Evolutionary conservation across 2,797 vertebrate species (phyloP), one percentile per base, ranked within the genome.

Genomic region (Antennarius maculatus): DNA sequence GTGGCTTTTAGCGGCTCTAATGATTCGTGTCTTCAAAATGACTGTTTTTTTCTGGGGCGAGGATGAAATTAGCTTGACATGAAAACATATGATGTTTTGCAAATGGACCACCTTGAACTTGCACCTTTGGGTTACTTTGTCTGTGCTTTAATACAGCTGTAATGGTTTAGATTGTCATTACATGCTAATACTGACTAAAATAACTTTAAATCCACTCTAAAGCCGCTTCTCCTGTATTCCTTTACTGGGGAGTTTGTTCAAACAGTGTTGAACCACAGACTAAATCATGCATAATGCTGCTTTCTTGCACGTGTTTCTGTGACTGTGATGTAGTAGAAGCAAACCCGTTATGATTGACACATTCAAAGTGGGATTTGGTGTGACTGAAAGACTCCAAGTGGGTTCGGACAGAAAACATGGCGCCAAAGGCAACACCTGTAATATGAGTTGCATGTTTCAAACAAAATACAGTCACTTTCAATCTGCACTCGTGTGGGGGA

Each of bases 401-500:
- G 42, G 61, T 73, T 77, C 53, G 45, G 58, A 79, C 69, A 48
- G 66, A 57, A 65, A 69, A 85, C 76, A 46, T 4, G 46, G 48
- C 2, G 78, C 87, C 85, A 84, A 74, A 82, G 80, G 83, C 84
- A 80, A 85, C 84, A 86, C 86, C 81, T 88, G 82, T 68, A 86
- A 88, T 63, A 66, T 16, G 66, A 87, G 74, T 75, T 73, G 66
- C 43, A 23, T 60, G 72, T 71, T 81, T 77, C 53, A 69, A 77
- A 68, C 43, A 66, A 72, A 76, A 61, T 47, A 56, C 57, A 60
- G 70, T 81, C 79, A 66, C 66, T 78, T 73, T 73, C 48, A 65
- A 69, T 69, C 64, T 50, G 41, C 2, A 37, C 45, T 45, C 18
- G 67, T 13, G 29, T 18, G 0, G 23, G 53, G 23, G 23, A 23